phyloP scores from a whole-genome alignment of 2,888 invertebrate species.

The Cyrtodaria siliqua region DNA sequence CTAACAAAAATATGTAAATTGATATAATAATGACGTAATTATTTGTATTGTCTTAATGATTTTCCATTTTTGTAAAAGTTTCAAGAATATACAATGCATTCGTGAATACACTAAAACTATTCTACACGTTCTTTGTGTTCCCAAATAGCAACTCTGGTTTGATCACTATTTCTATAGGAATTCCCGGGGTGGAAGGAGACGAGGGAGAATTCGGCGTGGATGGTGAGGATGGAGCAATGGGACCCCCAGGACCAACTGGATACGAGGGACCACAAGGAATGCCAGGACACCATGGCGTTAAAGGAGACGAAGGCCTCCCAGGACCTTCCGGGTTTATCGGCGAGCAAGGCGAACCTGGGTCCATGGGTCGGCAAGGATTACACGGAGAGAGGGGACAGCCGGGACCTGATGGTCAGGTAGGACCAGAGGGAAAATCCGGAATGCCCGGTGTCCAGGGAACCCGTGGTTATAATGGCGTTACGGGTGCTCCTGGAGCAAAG shows the following conservation, averaged over 20 bases:
- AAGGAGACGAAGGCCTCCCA: slow-evolving; percentile 23
- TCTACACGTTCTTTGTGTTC: too few relatives aligned
- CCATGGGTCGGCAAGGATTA: slow-evolving; percentile 24
- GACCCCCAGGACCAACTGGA: slow-evolving; percentile 18
- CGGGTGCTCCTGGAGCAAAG: slow-evolving; percentile 16
- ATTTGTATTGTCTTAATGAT: too few relatives aligned
- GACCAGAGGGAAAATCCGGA: slow-evolving; percentile 23
- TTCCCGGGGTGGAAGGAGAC: slow-evolving; percentile 39
- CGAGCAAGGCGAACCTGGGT: slow-evolving; percentile 31
- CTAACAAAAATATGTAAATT: too few relatives aligned
- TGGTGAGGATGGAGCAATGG: slow-evolving; percentile 30
- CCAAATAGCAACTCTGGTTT: too few relatives aligned
- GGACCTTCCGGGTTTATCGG: slow-evolving; percentile 30
- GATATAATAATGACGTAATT: too few relatives aligned
- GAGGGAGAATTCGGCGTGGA: slow-evolving; percentile 37
- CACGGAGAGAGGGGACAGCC: slow-evolving; percentile 35
- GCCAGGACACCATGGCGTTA: slow-evolving; percentile 30
- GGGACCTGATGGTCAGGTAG: slow-evolving; percentile 31
- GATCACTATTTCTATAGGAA: slow-evolving; percentile 9
- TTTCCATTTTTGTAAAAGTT: too few relatives aligned
- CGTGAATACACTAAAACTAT: too few relatives aligned
- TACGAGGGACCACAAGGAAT: slow-evolving; percentile 37
- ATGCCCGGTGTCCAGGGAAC: slow-evolving; percentile 36
- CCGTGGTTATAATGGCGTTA: slow-evolving; percentile 29
- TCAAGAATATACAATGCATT: too few relatives aligned